Evolutionary conservation across 2,797 vertebrate species (phyloP).

Genomic region (Phoeniculus purpureus): DNA sequence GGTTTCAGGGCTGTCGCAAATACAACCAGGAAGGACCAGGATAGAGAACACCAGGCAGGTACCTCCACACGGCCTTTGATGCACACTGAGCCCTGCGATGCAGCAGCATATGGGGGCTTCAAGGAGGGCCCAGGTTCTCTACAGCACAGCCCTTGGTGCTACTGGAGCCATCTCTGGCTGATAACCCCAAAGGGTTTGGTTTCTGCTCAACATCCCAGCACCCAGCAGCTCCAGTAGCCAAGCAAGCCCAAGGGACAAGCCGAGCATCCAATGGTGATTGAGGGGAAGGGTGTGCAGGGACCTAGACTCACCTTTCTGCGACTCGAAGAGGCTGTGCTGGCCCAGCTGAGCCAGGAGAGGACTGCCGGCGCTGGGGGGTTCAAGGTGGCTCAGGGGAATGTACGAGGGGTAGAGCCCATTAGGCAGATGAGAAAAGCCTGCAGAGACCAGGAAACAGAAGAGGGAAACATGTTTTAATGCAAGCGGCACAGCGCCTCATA

Average conservation of each 20-base stretch:
- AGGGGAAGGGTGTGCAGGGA: fast-evolving
- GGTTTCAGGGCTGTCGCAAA: neutral
- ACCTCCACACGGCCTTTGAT: neutral
- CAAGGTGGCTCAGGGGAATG: conserved; percentile 92
- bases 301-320: conserved; percentile 90
- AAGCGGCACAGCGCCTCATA: neutral
- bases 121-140: neutral
- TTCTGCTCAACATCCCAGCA: neutral
- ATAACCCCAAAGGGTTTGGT: fast-evolving
- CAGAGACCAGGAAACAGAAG: conserved; percentile 18
- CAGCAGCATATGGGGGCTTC: fast-evolving
- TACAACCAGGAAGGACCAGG: neutral
- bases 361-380: conserved; percentile 80
- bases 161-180: neutral
- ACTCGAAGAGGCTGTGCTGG: conserved; percentile 91
- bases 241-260: neutral
- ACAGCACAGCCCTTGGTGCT: neutral
- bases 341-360: conserved; percentile 85
- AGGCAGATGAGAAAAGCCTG: conserved; percentile 91
- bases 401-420: conserved; percentile 91
- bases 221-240: neutral
- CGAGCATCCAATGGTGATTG: fast-evolving
- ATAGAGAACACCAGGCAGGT: neutral
- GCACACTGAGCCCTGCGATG: neutral
- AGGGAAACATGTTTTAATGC: neutral